Evolutionary conservation across 2,888 invertebrate species (phyloP), one percentile per base, ranked within the genome.

Genomic region (Phalera bucephala): DNA sequence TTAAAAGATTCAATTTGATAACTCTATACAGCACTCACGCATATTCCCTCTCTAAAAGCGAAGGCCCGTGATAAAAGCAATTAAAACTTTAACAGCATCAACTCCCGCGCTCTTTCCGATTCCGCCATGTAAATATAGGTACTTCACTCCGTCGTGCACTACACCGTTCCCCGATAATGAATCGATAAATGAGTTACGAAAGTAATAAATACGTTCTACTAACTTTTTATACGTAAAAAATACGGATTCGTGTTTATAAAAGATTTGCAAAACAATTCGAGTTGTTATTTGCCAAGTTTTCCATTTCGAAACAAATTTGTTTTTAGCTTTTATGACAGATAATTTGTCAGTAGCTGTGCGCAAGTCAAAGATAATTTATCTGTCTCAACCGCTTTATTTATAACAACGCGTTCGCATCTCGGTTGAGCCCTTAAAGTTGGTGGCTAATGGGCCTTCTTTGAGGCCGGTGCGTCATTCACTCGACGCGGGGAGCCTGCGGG

Each of bases 301-400:
- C 72, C 72, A 77, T 77, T 81, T 79, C 74, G 62, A 71, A 76
- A 78, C 77, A 82, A 86, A 82, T 84, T 85, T 84, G 81, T 82
- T 83, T 86, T 83, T 78, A 78, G 79, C 79, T 80, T 80, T 81
- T 86, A 85, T 85, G 87, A 85, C 85, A 82, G 81, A 80, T 79
- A 84, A 87, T 88, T 87, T 86, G 85, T 88, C 85, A 85, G 79
- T 80, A 72, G 76, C 82, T 78, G 74, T 79, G 78, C 72, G 74
- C 76, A 72, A 88, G 85, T 85, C 87, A 85, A 87, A 87, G 82
- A 85, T 87, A 87, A 88, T 87, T 87, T 87, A 87, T 88, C 84
- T 86, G 85, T 86, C 86, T 87, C 84, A 74, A 79, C 75, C 76
- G 78, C 80, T 82, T 87, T 87, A 88, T 87, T 88, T 88, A 87